Base-by-base conservation (phyloP, 2,888 invertebrate species). In the Antitype chi region DNA sequence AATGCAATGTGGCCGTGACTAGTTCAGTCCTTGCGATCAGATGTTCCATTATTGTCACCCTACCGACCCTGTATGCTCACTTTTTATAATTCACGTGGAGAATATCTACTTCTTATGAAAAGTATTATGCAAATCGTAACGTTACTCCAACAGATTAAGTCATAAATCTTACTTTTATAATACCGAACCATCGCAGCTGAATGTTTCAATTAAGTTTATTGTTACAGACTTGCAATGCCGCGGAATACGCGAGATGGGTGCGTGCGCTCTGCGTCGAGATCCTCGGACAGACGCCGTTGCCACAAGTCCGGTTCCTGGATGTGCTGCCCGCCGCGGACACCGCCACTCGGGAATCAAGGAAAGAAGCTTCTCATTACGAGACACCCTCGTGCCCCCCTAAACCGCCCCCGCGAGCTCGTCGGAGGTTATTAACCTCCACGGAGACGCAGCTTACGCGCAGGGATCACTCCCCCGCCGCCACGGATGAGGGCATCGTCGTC, bases 241-340 rank as follows among this genome's bases (percentile, higher is more conserved):
- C 97, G 88, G 97, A 97, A 89, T 98, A 98, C 93, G 97, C 98
- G 93, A 97, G 97, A 77, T 98, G 98, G 98, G 98, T 98, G 89
- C 97, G 97, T 89, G 97, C 98, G 74, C 97, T 98, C 81, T 98
- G 98, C 72, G 97, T 98, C 83, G 98, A 98, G 92, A 97, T 98
- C 84, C 97, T 98, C 85, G 97, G 98, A 5, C 98, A 98, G 92
- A 98, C 98, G 52, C 98, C 98, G 32, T 94, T 98, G 84, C 98
- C 98, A 69, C 97, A 97, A 84, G 97, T 98, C 78, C 97, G 98
- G 91, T 98, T 98, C 91, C 93, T 98, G 90, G 98, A 98, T 92
- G 98, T 98, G 84, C 91, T 98, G 76, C 97, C 97, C 82, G 97
- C 97, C 69, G 97, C 97, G 72, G 97, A 97, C 67, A 95, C 96